Percentiles rank a stretch among this genome's conserved stretches.
These are phyloP conservation scores for Lysandra coridon DNA, from an alignment of 2,888 invertebrate genomes.

Conservation along the genomic window DNA sequence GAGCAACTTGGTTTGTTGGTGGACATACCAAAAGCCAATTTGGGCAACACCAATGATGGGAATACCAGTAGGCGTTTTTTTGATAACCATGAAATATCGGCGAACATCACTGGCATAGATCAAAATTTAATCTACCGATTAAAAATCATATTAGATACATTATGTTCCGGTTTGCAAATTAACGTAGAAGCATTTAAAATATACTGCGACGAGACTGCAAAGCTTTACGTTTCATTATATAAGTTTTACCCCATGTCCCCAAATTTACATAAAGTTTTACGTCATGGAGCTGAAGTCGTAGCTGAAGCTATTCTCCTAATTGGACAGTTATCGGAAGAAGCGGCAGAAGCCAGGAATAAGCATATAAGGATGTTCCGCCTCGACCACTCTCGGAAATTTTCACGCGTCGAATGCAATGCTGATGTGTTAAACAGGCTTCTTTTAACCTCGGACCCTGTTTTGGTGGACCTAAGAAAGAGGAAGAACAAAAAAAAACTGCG, in stretches of 20 bases:
- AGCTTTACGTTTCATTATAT: constrained; percentile 37
- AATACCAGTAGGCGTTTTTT: constrained; percentile 47
- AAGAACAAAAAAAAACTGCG: not conserved
- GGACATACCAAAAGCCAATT: constrained; percentile 46
- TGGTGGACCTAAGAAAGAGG: constrained; percentile 21
- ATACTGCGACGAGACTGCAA: constrained; percentile 31
- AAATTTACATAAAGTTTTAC: constrained; percentile 13
- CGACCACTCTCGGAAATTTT: constrained; percentile 31
- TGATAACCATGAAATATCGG: constrained; percentile 37
- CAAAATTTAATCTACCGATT: constrained; percentile 16
- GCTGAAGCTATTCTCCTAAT: not conserved
- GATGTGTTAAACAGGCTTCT: constrained; percentile 29
- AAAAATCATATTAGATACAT: constrained; percentile 27
- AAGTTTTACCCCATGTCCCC: constrained; percentile 34
- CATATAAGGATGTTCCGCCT: constrained; percentile 35
- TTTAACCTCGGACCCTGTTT: constrained; percentile 12
- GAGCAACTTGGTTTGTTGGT: constrained; percentile 42
- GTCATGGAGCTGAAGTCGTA: constrained; percentile 11
- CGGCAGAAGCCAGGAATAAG: constrained; percentile 38
- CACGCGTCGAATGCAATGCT: not conserved
- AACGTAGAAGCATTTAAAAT: not conserved
- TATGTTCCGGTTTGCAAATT: constrained; percentile 24
- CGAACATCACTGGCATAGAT: constrained; percentile 46
- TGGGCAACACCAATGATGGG: constrained; percentile 48
- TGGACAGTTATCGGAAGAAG: constrained; percentile 37